These are phyloP conservation scores for Caligus rogercresseyi DNA, from an alignment of 1,140 invertebrate genomes.

Conservation along the genomic window DNA sequence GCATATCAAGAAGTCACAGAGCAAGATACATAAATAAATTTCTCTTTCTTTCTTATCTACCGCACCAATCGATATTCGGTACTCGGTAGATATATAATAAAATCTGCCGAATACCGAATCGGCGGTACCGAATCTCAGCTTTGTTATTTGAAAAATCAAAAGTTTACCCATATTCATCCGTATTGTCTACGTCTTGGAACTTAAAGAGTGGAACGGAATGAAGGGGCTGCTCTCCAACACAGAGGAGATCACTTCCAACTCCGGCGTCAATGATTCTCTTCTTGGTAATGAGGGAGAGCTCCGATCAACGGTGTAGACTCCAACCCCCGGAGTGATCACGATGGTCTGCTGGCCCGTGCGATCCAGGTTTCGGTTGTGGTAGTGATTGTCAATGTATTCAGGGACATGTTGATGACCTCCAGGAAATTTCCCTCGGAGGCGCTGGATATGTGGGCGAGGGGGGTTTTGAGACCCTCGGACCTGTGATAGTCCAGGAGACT, in stretches of 20 bases:
- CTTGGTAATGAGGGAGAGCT: conserved; percentile 93
- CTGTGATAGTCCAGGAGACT: conserved; percentile 69
- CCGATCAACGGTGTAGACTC: conserved; percentile 71
- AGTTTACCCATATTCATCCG: background rate
- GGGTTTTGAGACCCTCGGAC: conserved; percentile 46
- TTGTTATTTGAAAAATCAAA: background rate
- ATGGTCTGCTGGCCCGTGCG: conserved; percentile 91
- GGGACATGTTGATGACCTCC: conserved; percentile 92
- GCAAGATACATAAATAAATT: too few relatives aligned
- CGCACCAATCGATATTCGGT: too few relatives aligned
- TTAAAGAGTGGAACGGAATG: conserved; percentile 92
- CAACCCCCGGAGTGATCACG: conserved; percentile 75
- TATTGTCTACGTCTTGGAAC: background rate
- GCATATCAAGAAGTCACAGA: too few relatives aligned
- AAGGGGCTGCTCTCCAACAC: conserved; percentile 94
- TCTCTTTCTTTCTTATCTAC: too few relatives aligned
- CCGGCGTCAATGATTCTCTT: conserved; percentile 97
- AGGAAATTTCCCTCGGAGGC: conserved; percentile 85
- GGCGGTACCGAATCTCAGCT: too few relatives aligned
- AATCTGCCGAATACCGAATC: too few relatives aligned
- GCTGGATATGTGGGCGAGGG: conserved; percentile 71
- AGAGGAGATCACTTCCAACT: conserved; percentile 80
- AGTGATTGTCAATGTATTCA: conserved; percentile 97
- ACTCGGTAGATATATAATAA: too few relatives aligned
- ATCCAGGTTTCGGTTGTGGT: conserved; percentile 90